These are phyloP conservation scores for Elgaria multicarinata DNA, from an alignment of 2,113 vertebrate genomes.

Conservation along the genomic window DNA sequence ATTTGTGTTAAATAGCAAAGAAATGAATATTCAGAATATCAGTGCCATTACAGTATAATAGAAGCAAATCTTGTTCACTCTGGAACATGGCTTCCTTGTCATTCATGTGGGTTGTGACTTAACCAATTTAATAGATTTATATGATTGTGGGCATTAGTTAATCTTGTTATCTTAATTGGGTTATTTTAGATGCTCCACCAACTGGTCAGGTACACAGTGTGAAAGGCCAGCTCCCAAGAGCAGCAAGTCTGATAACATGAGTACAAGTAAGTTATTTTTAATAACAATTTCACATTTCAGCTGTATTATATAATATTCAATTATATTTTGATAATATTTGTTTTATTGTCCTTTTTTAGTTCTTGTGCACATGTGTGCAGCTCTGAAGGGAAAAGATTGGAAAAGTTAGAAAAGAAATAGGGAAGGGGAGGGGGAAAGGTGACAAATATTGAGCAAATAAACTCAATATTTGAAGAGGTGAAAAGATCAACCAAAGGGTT, in stretches of 20 bases:
- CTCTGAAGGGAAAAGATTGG: neutral
- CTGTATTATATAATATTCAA: neutral
- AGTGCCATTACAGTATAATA: neutral
- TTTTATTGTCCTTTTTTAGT: neutral
- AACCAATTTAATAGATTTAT: conserved; percentile 39
- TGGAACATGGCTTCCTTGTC: conserved; percentile 14
- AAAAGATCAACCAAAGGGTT: neutral
- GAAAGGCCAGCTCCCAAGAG: conserved; percentile 98
- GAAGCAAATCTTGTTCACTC: conserved; percentile 21
- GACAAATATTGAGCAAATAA: neutral
- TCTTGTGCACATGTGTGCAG: neutral
- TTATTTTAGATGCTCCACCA: conserved; percentile 93
- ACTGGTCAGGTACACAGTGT: conserved; percentile 98
- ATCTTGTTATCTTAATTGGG: conserved; percentile 65
- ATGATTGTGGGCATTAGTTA: conserved; percentile 54
- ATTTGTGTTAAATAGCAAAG: neutral
- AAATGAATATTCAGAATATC: neutral
- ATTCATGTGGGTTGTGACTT: conserved; percentile 33
- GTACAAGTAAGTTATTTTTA: conserved; percentile 87
- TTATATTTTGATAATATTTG: neutral
- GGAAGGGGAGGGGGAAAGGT: neutral
- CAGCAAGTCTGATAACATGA: conserved; percentile 95
- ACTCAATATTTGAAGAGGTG: neutral
- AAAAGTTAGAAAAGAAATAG: neutral
- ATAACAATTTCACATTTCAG: neutral